A percentile compares a stretch with the other conserved stretches of the same genome.
Conservation (phyloP, 2,888 invertebrate genomes). For the Phragmatobia fuliginosa region DNA sequence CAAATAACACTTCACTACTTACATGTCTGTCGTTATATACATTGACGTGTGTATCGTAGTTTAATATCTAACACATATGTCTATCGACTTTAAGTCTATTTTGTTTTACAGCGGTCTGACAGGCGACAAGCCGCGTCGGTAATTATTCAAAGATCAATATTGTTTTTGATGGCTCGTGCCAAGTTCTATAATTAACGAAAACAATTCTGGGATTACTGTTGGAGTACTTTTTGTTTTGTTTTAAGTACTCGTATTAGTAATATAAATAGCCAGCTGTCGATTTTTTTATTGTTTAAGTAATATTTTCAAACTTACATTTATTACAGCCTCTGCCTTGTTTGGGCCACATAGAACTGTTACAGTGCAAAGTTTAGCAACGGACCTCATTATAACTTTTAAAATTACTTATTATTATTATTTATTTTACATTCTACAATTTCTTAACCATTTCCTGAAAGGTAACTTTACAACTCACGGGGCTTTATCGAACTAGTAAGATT, state of each 20-base stretch:
- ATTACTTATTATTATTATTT: no score
- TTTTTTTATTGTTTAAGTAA: background rate
- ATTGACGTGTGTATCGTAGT: background rate
- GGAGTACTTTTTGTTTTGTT: background rate
- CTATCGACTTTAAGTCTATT: background rate
- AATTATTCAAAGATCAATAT: slow-evolving; percentile 1
- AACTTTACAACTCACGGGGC: no score
- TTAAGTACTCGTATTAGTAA: background rate
- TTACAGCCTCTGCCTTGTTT: no score
- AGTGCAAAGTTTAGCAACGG: no score
- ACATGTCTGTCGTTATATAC: background rate
- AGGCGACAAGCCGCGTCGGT: background rate
- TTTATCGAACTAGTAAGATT: no score
- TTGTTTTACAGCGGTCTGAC: background rate
- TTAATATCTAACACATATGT: background rate
- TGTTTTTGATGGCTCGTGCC: background rate
- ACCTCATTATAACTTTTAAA: no score
- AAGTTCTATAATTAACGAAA: background rate
- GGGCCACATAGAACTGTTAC: no score
- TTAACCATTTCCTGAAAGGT: no score
- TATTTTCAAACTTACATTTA: background rate
- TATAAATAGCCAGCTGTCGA: background rate
- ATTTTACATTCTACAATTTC: no score
- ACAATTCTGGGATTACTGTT: slow-evolving; percentile 15
- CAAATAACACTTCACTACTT: background rate